Evolutionary conservation across 1,140 invertebrate genomes (phyloP).

Genomic region (Plutomurus gul): DNA sequence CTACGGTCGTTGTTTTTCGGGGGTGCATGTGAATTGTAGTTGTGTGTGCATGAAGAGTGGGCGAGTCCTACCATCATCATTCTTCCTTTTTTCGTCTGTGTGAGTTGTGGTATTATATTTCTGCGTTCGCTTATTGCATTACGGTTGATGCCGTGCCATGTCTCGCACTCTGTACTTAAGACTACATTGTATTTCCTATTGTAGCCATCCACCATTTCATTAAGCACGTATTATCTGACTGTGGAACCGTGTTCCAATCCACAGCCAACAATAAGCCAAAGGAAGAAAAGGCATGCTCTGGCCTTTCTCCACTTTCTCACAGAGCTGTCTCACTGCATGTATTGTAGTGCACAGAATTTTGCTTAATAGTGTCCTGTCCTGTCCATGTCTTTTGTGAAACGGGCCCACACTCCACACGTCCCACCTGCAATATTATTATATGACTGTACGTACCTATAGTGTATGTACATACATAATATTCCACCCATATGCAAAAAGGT

Average conservation of each 20-base stretch:
- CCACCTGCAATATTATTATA: not conserved
- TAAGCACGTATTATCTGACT: not conserved
- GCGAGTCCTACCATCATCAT: slow-evolving; percentile 15
- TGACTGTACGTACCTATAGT: not conserved
- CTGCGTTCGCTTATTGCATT: no score
- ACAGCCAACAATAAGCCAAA: no score
- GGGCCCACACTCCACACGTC: not conserved
- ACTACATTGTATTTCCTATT: not conserved
- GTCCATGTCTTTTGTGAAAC: not conserved
- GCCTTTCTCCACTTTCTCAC: not conserved
- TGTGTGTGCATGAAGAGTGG: slow-evolving; percentile 8
- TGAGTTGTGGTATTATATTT: not conserved
- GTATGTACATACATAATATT: not conserved
- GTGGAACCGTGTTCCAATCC: not conserved
- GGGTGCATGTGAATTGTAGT: not conserved
- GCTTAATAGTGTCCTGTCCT: slow-evolving; percentile 15
- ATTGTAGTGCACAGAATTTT: not conserved
- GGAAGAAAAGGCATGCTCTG: not conserved
- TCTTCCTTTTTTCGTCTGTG: not conserved
- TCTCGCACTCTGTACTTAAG: not conserved
- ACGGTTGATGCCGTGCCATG: not conserved
- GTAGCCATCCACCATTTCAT: not conserved
- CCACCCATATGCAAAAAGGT: not conserved
- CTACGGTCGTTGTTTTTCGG: not conserved
- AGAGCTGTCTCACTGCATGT: not conserved